phyloP scores from a whole-genome alignment of 2,113 vertebrate species.

The Ictalurus furcatus region DNA sequence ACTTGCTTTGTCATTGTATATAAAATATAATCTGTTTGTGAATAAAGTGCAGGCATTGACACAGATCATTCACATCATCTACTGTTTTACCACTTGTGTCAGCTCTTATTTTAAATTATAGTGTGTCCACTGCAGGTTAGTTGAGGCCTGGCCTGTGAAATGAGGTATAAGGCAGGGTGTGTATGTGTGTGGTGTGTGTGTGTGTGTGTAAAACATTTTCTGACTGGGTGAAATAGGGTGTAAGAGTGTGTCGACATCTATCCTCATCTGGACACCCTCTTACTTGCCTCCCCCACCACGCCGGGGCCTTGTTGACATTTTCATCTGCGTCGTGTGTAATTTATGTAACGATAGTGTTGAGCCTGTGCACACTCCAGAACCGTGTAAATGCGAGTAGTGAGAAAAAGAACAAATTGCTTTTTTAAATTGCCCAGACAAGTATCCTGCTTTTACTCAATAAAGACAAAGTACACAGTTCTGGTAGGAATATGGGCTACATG shows the following conservation, averaged over 20 bases:
- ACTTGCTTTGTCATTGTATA: conserved; percentile 3
- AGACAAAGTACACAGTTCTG: conserved; percentile 52
- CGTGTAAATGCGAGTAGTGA: conserved; percentile 51
- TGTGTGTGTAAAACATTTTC: conserved; percentile 22
- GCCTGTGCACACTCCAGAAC: conserved; percentile 47
- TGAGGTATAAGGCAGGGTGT: conserved; percentile 15
- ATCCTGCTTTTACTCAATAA: conserved; percentile 54
- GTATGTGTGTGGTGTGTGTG: conserved; percentile 14
- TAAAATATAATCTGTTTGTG: conserved; percentile 15
- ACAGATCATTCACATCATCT: conserved; percentile 20
- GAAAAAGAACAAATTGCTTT: conserved; percentile 61
- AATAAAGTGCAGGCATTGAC: conserved; percentile 15
- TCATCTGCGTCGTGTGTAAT: conserved; percentile 55
- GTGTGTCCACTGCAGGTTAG: conserved; percentile 1
- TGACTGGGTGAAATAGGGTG: conserved; percentile 39
- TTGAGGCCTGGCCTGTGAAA: conserved; percentile 13
- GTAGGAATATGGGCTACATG: not conserved
- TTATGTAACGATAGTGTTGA: conserved; percentile 51
- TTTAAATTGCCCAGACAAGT: conserved; percentile 60
- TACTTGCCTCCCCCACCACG: conserved; percentile 30
- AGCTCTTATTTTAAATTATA: not conserved
- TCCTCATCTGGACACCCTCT: conserved; percentile 53
- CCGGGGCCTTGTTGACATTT: conserved; percentile 57
- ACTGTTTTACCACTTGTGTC: not conserved
- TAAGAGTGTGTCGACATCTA: conserved; percentile 50